Evolutionary conservation across 2,113 vertebrate genomes (phyloP), one percentile per base, ranked within the genome.

Genomic region (Cynoglossus semilaevis): DNA sequence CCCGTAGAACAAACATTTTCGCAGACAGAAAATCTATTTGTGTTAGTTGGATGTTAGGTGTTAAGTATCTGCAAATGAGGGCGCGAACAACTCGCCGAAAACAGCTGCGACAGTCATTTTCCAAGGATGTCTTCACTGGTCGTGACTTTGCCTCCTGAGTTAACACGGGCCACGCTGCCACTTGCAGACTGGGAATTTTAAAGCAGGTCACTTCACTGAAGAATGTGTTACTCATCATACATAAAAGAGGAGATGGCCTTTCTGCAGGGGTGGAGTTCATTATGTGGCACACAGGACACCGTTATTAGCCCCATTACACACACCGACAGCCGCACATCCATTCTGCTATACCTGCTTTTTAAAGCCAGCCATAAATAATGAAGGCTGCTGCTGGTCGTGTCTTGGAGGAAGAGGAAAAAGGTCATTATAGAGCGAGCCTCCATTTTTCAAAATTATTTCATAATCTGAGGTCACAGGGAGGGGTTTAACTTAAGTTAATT

Each of bases 261-360:
- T 84, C 74, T 45, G 51, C 51, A 73, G 71, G 71, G 78, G 81
- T 73, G 80, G 68, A 74, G 77, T 85, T 89, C 80, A 90, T 89
- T 89, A 88, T 89, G 85, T 85, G 58, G 75, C 44, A 51, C 70
- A 66, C 71, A 75, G 84, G 85, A 87, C 73, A 81, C 87, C 87
- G 90, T 91, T 91, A 91, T 89, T 86, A 88, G 88, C 77, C 80
- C 88, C 89, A 91, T 91, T 91, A 91, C 87, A 84, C 88, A 88
- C 86, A 78, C 70, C 89, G 88, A 90, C 88, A 90, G 87, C 74
- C 51, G 44, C 78, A 83, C 89, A 90, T 91, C 88, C 76, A 88
- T 91, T 89, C 85, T 88, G 79, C 81, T 71, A 77, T 87, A 90
- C 87, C 87, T 89, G 87, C 87, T 88, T 86, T 91, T 87, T 87